These are phyloP conservation scores for Pherbina coryleti DNA, from an alignment of 2,888 invertebrate species.

Conservation along the genomic window DNA sequence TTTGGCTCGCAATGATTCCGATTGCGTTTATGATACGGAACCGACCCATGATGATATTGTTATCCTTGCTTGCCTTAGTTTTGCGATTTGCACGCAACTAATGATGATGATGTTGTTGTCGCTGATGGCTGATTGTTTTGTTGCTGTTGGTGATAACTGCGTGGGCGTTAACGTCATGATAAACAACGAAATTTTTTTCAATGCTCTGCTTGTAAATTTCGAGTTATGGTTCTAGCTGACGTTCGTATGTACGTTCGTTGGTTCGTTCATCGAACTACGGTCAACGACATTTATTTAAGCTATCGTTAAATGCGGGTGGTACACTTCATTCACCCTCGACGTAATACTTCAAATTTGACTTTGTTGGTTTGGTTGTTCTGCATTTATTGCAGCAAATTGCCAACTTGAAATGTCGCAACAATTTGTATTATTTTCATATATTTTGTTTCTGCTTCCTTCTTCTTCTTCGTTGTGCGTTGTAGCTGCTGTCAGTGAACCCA, in stretches of 20 bases:
- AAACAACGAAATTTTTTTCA: conserved; percentile 2
- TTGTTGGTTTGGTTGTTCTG: too few species aligned
- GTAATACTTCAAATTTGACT: too few species aligned
- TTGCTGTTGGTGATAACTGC: conserved; percentile 24
- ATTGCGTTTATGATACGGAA: background rate
- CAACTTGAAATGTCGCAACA: too few species aligned
- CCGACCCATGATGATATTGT: background rate
- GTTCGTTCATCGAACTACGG: background rate
- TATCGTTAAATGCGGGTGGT: too few species aligned
- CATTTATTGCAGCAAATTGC: too few species aligned
- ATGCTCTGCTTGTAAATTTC: background rate
- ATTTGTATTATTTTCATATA: too few species aligned
- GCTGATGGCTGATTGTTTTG: background rate
- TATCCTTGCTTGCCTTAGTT: background rate
- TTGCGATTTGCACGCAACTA: conserved; percentile 13
- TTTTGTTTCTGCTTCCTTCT: background rate
- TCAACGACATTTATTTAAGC: background rate
- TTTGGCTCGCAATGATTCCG: background rate
- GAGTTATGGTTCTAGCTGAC: background rate
- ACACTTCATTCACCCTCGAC: background rate
- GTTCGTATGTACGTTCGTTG: background rate
- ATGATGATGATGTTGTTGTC: background rate
- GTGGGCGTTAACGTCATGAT: conserved; percentile 25
- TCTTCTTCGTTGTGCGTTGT: background rate
- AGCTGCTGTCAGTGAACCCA: background rate